phyloP scores from a whole-genome alignment of 2,797 vertebrate species.

The Tragelaphus oryx region DNA sequence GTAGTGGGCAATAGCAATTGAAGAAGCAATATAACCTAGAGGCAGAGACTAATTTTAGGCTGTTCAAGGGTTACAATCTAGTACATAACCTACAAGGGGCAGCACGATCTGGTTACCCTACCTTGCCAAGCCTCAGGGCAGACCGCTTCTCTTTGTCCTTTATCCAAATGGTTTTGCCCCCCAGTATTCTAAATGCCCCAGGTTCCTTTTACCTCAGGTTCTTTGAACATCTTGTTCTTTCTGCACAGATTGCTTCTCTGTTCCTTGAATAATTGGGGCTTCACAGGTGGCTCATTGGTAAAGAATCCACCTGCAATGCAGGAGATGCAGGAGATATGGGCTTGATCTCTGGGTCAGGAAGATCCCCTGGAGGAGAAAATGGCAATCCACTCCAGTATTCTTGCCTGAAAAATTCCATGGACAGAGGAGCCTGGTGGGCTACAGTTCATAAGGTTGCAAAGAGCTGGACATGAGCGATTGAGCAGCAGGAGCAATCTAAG shows the following conservation, averaged over 20 bases:
- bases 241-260: background rate
- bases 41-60: background rate
- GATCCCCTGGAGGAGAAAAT: background rate
- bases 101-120: background rate
- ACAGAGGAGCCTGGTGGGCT: background rate
- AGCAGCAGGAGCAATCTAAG: background rate
- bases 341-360: background rate
- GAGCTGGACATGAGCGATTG: background rate
- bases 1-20: background rate
- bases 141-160: background rate
- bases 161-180: background rate
- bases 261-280: background rate
- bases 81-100: background rate
- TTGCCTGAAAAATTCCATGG: background rate
- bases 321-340: background rate
- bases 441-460: background rate
- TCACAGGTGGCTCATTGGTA: background rate
- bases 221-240: background rate
- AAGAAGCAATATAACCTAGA: background rate
- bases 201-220: background rate
- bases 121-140: background rate
- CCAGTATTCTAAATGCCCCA: background rate
- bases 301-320: background rate
- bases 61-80: background rate
- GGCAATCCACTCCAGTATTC: background rate